phyloP scores from a whole-genome alignment of 2,113 vertebrate genomes.

The Shinisaurus crocodilurus region DNA sequence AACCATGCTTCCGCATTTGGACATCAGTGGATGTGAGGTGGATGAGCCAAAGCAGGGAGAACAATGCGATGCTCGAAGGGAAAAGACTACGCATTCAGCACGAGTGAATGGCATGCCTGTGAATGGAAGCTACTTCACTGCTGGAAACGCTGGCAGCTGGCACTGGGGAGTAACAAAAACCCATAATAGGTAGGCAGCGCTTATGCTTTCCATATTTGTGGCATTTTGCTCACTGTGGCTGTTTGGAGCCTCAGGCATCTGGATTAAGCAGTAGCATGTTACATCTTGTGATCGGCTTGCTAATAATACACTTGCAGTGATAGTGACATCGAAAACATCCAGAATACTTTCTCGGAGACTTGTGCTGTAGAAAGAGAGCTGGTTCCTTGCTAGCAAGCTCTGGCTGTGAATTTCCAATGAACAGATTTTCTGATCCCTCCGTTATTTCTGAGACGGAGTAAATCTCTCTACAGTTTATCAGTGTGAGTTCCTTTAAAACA shows the following conservation, averaged over 20 bases:
- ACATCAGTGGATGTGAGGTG: not conserved
- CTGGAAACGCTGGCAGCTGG: conserved; percentile 52
- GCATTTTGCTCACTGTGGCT: not conserved
- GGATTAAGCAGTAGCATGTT: not conserved
- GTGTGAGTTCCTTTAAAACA: not conserved
- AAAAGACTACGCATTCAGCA: not conserved
- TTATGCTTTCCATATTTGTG: conserved; percentile 52
- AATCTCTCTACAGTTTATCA: conserved; percentile 15
- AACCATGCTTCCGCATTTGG: conserved; percentile 13
- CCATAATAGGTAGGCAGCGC: conserved; percentile 48
- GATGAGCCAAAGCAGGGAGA: not conserved
- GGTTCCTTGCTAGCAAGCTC: conserved; percentile 46
- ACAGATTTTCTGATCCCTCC: conserved; percentile 30
- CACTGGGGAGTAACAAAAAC: conserved; percentile 23
- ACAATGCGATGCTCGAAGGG: not conserved
- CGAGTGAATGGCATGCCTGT: conserved; percentile 2
- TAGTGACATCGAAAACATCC: not conserved
- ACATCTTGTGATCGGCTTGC: conserved; percentile 27
- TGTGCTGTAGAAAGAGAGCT: conserved; percentile 9
- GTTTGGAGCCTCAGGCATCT: conserved; percentile 43
- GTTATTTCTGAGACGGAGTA: not conserved
- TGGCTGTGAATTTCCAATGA: too few relatives aligned
- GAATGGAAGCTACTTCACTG: conserved; percentile 39
- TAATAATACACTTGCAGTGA: conserved; percentile 15
- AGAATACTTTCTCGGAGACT: not conserved